Percentiles rank a stretch among this genome's conserved stretches.
These are phyloP conservation scores for Tauraco hartlaubi DNA, from an alignment of 2,797 vertebrate genomes.

Conservation along the genomic window DNA sequence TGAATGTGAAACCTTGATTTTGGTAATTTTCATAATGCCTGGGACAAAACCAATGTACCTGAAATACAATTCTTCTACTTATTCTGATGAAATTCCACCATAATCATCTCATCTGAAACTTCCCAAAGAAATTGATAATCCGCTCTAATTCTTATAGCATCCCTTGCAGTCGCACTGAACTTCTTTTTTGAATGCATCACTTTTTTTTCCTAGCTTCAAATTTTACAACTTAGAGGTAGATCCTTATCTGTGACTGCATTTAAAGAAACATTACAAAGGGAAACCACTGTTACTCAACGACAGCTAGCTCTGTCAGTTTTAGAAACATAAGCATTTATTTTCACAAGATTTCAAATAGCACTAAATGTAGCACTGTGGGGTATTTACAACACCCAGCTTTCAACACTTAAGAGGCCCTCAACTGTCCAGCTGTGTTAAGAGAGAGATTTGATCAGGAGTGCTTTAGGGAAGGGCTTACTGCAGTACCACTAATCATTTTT, in stretches of 20 bases:
- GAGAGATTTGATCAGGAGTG: not conserved
- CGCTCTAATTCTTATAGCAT: not conserved
- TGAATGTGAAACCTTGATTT: not conserved
- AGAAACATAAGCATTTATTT: not conserved
- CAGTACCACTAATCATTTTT: not conserved
- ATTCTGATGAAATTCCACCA: not conserved
- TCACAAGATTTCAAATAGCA: not conserved
- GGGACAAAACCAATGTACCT: not conserved
- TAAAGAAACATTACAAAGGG: not conserved
- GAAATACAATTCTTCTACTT: not conserved
- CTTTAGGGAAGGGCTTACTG: not conserved
- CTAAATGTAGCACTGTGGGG: not conserved
- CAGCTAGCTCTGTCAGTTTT: not conserved
- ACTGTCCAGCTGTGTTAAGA: not conserved
- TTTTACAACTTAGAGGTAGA: not conserved
- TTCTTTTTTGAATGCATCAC: not conserved
- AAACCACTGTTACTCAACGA: not conserved
- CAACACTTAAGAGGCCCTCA: not conserved
- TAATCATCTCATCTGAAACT: not conserved
- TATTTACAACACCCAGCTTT: not conserved
- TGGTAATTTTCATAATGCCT: not conserved
- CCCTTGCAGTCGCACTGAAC: not conserved
- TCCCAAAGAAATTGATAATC: not conserved
- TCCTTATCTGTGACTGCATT: not conserved
- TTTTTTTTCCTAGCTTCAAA: not conserved